These are phyloP conservation scores for Lagopus muta DNA, from an alignment of 2,113 vertebrate species.

Conservation along the genomic window DNA sequence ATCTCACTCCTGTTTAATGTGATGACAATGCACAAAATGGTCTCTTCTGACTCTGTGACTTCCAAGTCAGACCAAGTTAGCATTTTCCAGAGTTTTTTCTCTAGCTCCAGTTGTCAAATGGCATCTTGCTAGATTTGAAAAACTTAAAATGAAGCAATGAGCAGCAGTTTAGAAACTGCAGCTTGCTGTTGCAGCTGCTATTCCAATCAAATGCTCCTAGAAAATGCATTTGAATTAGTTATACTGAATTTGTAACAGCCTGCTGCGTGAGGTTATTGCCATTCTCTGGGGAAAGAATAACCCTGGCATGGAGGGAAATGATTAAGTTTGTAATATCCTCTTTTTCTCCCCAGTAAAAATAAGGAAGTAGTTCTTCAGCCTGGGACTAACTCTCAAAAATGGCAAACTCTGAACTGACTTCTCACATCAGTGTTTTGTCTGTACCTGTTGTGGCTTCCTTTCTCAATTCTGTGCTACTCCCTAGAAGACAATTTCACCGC, in stretches of 20 bases:
- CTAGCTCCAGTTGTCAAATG: constrained; percentile 38
- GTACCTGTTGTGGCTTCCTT: neutral
- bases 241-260: constrained; percentile 62
- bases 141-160: constrained; percentile 55
- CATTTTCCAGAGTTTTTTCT: neutral
- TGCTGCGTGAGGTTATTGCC: neutral
- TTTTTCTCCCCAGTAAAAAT: constrained; percentile 27
- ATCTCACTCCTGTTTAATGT: neutral
- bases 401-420: neutral
- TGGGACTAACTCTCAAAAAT: constrained; percentile 6
- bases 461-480: neutral
- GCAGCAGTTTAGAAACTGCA: constrained; percentile 51
- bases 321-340: neutral
- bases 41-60: neutral
- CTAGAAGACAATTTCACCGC: neutral
- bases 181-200: constrained; percentile 66
- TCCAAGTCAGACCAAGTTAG: neutral
- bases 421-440: neutral
- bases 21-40: neutral
- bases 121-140: constrained; percentile 49
- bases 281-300: constrained; percentile 24
- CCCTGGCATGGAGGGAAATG: neutral
- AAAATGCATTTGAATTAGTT: constrained; percentile 68
- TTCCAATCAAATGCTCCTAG: constrained; percentile 66
- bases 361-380: neutral